These are phyloP conservation scores for Cynodonichthys magdalenae DNA, from an alignment of 2,797 vertebrate species.

Conservation along the genomic window DNA sequence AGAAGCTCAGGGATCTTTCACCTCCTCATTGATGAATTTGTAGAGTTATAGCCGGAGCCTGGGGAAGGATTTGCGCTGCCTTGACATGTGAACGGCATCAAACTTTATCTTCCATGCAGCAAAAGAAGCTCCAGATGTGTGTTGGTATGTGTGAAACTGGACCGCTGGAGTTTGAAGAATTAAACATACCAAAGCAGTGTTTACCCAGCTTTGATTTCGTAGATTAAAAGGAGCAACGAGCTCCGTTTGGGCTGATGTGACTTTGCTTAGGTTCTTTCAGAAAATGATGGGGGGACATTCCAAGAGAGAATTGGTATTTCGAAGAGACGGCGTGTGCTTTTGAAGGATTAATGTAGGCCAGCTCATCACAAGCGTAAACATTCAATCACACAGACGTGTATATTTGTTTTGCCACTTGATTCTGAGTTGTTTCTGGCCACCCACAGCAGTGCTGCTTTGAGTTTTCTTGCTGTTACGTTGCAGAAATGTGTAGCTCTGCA, in stretches of 20 bases:
- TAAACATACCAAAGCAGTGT: conserved; percentile 71
- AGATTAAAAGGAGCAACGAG: conserved; percentile 73
- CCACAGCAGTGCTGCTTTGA: conserved; percentile 67
- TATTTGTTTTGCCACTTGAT: conserved; percentile 68
- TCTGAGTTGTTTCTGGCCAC: conserved; percentile 72
- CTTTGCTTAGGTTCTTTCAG: conserved; percentile 48
- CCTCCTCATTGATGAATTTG: conserved; percentile 60
- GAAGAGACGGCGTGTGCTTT: conserved; percentile 48
- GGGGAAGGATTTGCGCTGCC: conserved; percentile 32
- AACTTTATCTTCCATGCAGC: conserved; percentile 53
- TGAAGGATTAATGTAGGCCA: conserved; percentile 49
- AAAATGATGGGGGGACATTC: conserved; percentile 57
- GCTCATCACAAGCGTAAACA: conserved; percentile 72
- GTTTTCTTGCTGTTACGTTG: conserved; percentile 50
- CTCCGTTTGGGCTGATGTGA: conserved; percentile 51
- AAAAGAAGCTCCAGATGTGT: conserved; percentile 67
- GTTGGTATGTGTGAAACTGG: conserved; percentile 76
- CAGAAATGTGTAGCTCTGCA: conserved; percentile 21
- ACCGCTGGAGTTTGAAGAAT: conserved; percentile 68
- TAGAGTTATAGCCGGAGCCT: conserved; percentile 55
- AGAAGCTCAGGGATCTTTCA: conserved; percentile 60
- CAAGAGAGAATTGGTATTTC: conserved; percentile 44
- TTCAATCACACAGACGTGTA: conserved; percentile 58
- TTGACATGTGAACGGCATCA: conserved; percentile 71
- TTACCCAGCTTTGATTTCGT: conserved; percentile 81